phyloP scores from a whole-genome alignment of 2,113 vertebrate genomes.

The Burhinus bistriatus region DNA sequence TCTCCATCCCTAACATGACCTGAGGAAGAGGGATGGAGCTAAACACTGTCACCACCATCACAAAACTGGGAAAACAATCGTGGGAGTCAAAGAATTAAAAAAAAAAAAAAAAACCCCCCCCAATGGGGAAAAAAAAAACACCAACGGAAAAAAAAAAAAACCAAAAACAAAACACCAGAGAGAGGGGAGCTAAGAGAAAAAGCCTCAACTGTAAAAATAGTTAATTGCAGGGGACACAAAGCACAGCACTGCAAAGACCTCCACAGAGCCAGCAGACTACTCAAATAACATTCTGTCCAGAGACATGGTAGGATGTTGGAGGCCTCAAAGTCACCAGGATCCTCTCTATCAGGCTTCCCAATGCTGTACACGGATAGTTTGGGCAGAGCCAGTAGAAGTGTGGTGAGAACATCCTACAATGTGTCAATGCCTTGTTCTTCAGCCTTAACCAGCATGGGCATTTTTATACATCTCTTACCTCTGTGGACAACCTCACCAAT shows the following conservation, averaged over 20 bases:
- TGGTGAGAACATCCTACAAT: not conserved
- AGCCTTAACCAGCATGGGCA: not conserved
- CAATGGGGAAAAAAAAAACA: no score
- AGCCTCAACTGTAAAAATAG: not conserved
- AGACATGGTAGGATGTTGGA: not conserved
- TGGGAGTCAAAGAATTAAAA: not conserved
- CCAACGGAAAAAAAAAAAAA: no score
- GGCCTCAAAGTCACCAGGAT: not conserved
- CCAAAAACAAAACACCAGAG: not conserved
- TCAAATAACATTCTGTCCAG: not conserved
- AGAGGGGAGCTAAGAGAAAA: not conserved
- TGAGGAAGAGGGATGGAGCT: not conserved
- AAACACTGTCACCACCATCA: not conserved
- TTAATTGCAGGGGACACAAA: not conserved
- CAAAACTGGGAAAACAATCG: not conserved
- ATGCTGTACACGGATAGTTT: rapidly evolving
- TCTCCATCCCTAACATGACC: not conserved
- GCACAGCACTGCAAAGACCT: not conserved
- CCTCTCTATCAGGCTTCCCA: not conserved
- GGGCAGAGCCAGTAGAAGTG: not conserved
- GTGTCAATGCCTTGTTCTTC: not conserved
- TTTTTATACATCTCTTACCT: not conserved
- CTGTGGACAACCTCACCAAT: not conserved
- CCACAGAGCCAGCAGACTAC: not conserved
- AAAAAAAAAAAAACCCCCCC: not conserved